Base-by-base conservation (phyloP, 2,888 invertebrate species). In the Lacanobia wlatinum region DNA sequence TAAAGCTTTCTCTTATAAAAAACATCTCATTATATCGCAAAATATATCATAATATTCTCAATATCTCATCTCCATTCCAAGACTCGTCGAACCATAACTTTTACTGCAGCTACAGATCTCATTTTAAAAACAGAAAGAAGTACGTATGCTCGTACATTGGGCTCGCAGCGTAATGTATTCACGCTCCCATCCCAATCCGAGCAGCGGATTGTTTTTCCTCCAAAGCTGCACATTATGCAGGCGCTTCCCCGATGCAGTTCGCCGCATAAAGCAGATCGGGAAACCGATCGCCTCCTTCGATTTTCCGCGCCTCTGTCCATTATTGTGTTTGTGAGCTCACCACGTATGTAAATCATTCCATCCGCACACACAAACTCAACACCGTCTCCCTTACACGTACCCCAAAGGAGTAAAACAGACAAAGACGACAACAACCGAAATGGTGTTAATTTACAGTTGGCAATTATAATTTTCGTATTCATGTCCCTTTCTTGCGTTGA, bases 391-490 rank as follows among this genome's bases (percentile, higher is more conserved):
- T 92, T 92, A 72, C 86, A 78, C 89, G 72, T 83, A 80, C 38
- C 64, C 73, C 70, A 84, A 84, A 80, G 81, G 74, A 70, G 82
- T 87, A 70, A 75, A 73, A 70, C 68, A 83, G 82, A 87, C 48
- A 89, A 89, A 80, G 92, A 91, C 90, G 90, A 89, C 87, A 91
- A 84, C 88, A 90, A 87, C 89, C 89, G 91, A 93, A 94, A 94
- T 94, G 93, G 95, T 95, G 96, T 96, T 96, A 96, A 96, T 96
- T 96, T 95, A 96, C 95, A 93, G 93, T 94, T 95, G 95, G 95
- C 96, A 96, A 96, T 96, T 96, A 96, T 96, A 95, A 96, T 96
- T 95, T 95, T 94, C 94, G 93, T 92, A 92, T 93, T 91, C 85
- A 86, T 88, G 91, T 95, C 95, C 91, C 92, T 93, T 91, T 95